Evolutionary conservation across 2,797 vertebrate genomes (phyloP), one percentile per base, ranked within the genome.

Genomic region (Clarias laeviceps): DNA sequence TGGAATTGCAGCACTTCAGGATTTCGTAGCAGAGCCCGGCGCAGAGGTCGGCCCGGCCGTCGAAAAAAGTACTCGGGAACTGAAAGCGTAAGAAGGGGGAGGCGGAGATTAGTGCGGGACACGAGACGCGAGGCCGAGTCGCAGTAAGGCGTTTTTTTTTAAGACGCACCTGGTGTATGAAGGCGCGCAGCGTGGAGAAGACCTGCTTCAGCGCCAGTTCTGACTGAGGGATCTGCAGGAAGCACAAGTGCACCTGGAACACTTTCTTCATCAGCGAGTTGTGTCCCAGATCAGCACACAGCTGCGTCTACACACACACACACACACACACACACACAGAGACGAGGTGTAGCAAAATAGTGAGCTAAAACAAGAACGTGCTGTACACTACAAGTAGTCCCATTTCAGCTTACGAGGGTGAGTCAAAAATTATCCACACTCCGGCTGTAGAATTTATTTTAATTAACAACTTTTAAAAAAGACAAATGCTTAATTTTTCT

Each of bases 191-290:
- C 20, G 98, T 97, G 84, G 94, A 95, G 94, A 99, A 99, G 90
- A 99, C 96, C 69, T 97, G 96, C 90, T 98, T 99, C 89, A 99
- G 92, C 37, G 98, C 96, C 0, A 92, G 95, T 92, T 99, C 98
- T 17, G 98, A 99, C 86, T 99, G 98, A 87, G 98, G 96, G 92
- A 98, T 98, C 93, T 97, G 97, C 91, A 99, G 97, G 89, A 99
- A 99, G 91, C 98, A 97, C 87, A 99, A 91, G 89, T 98, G 97
- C 32, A 99, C 97, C 89, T 98, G 97, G 91, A 99, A 99, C 0
- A 99, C 97, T 56, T 98, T 99, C 95, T 99, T 99, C 98, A 99
- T 99, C 91, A 99, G 94, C 0, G 97, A 97, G 91, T 98, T 99
- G 93, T 99, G 98, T 8, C 98, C 97, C 0, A 98, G 94, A 92